These are phyloP conservation scores for Nothura maculosa DNA, from an alignment of 2,797 vertebrate genomes.

Conservation along the genomic window DNA sequence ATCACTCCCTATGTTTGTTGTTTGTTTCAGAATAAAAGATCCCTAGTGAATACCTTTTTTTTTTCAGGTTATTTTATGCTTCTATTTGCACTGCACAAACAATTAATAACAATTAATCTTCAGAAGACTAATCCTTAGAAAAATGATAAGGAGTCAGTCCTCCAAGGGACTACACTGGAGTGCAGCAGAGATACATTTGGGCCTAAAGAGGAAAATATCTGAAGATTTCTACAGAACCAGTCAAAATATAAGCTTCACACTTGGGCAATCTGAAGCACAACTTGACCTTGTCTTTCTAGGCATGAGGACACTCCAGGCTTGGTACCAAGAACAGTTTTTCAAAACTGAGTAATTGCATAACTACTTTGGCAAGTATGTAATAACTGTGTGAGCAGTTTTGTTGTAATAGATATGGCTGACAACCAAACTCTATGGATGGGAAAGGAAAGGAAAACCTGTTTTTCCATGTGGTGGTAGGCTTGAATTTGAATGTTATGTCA, in stretches of 20 bases:
- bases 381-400: neutral
- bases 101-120: neutral
- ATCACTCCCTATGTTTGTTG: neutral
- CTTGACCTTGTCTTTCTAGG: neutral
- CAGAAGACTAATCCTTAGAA: neutral
- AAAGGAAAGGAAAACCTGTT: slow-evolving; percentile 15
- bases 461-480: slow-evolving; percentile 23
- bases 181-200: neutral
- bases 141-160: neutral
- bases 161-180: neutral
- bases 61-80: neutral
- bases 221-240: fast-evolving
- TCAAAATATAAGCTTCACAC: neutral
- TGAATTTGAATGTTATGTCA: slow-evolving; percentile 74
- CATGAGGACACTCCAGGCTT: neutral
- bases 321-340: neutral
- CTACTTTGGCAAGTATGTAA: neutral
- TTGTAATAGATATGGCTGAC: slow-evolving; percentile 32
- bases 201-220: fast-evolving
- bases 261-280: neutral
- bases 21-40: neutral
- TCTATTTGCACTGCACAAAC: neutral
- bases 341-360: neutral
- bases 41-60: neutral
- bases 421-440: neutral